Evolutionary conservation across 2,113 vertebrate species (phyloP).

Genomic region (Pseudorhombus dupliciocellatus): DNA sequence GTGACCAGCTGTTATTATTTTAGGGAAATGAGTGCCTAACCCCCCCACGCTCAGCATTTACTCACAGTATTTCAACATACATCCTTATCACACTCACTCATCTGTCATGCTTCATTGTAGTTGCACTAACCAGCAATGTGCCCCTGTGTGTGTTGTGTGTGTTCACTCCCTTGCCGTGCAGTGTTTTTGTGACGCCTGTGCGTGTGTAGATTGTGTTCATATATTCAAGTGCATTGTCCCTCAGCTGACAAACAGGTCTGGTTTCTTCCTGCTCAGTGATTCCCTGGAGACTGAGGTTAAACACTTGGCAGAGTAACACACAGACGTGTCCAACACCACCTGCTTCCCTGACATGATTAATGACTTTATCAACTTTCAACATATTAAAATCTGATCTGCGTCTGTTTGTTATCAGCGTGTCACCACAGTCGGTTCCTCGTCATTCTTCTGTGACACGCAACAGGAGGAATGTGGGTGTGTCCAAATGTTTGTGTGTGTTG

Average conservation of each 20-base stretch:
- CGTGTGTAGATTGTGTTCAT: neutral
- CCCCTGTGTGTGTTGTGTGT: slow-evolving; percentile 9
- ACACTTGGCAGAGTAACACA: slow-evolving; percentile 49
- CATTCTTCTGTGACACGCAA: slow-evolving; percentile 53
- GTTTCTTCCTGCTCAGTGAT: slow-evolving; percentile 31
- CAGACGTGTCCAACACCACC: slow-evolving; percentile 48
- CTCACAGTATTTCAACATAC: slow-evolving; percentile 25
- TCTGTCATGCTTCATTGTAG: slow-evolving; percentile 43
- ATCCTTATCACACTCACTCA: slow-evolving; percentile 23
- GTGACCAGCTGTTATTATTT: slow-evolving; percentile 31
- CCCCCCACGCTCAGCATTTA: neutral
- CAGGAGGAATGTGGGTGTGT: slow-evolving; percentile 65
- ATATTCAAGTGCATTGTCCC: slow-evolving; percentile 25
- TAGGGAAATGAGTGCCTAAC: neutral
- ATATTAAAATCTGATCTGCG: slow-evolving; percentile 61
- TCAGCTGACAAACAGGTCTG: slow-evolving; percentile 64
- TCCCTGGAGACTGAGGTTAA: slow-evolving; percentile 26
- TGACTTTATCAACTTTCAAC: slow-evolving; percentile 46
- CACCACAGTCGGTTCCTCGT: slow-evolving; percentile 50
- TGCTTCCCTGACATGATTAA: slow-evolving; percentile 54
- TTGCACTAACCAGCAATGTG: slow-evolving; percentile 19
- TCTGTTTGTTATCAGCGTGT: slow-evolving; percentile 59
- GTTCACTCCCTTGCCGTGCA: neutral
- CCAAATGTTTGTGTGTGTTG: slow-evolving; percentile 51
- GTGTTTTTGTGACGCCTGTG: neutral